Base-by-base conservation (phyloP, 2,888 invertebrate genomes). In the Nesidiocoris tenuis region DNA sequence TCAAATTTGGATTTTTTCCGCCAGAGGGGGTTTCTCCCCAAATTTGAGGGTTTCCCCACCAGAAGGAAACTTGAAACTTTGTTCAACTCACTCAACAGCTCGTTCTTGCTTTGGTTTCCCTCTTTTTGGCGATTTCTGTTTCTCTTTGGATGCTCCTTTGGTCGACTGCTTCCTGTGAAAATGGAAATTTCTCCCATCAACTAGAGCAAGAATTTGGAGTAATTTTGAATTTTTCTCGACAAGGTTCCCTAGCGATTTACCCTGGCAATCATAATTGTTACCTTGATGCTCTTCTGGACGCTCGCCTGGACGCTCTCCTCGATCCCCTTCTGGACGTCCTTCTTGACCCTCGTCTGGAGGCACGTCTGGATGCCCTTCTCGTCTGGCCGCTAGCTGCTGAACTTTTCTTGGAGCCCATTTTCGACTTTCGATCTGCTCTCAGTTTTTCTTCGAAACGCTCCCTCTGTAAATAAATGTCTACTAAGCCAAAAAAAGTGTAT, bases 281-380 rank as follows among this genome's bases (percentile, higher is more conserved):
- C n/a, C n/a, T n/a, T n/a, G n/a, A 25, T 9, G 25, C 66, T 12
- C 17, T 19, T 54, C 39, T 66, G 0, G 66, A 66, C 7, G 66
- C 39, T 54, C 55, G n/a, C 21, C 25, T 65, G 9, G 23, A 12
- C 12, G 9, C 24, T n/a, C 9, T 23, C n/a, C 25, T 65, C 12
- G 65, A 65, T 9, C 24, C 65, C n/a, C 65, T 22, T 24, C 25
- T 65, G 5, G 66, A 66, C 0, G 54, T 18, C 17, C 21, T 18
- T 21, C 56, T 67, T 9, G 55, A 19, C 9, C 67, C 56, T 21
- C 19, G 22, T 56, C 55, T 67, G 12, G 67, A 67, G 16, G 12
- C 16, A n/a, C 55, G 7, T 21, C 17, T 67, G 1, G 67, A 67
- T 17, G 65, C 65, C 0, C n/a, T 9, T 18, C 18, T 25, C 18